These are phyloP conservation scores for Silurus aristotelis DNA, from an alignment of 2,797 vertebrate genomes.

Conservation along the genomic window DNA sequence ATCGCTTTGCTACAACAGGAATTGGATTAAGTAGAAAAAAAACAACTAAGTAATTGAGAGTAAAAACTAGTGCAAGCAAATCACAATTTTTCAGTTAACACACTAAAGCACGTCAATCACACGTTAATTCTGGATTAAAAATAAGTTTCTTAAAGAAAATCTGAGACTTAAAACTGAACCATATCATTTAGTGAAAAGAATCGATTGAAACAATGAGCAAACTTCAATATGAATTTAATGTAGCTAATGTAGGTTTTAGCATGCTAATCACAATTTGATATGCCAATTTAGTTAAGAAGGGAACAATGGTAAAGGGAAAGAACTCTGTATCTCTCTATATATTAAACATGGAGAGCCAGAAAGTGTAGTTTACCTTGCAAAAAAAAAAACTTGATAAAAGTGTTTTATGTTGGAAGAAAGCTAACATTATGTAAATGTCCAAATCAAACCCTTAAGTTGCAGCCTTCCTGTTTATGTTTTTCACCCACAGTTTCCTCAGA, in stretches of 20 bases:
- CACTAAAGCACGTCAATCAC: background rate
- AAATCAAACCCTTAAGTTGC: background rate
- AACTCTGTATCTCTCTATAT: background rate
- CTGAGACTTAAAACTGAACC: background rate
- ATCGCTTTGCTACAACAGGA: background rate
- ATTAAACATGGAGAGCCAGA: too few relatives aligned
- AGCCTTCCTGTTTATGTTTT: background rate
- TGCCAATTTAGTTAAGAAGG: background rate
- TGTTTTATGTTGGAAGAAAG: background rate
- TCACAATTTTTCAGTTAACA: background rate
- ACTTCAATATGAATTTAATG: background rate
- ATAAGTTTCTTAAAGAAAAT: background rate
- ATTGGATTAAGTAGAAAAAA: too few relatives aligned
- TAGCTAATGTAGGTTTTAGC: background rate
- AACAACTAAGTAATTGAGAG: too few relatives aligned
- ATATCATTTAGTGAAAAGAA: background rate
- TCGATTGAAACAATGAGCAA: background rate
- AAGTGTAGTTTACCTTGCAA: background rate
- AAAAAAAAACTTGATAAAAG: background rate
- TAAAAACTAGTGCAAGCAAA: background rate
- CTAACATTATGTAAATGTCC: background rate
- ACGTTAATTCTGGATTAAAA: background rate
- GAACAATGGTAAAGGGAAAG: too few relatives aligned
- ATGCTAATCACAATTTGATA: background rate
- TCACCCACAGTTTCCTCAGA: background rate